Evolutionary conservation across 2,113 vertebrate genomes (phyloP), one percentile per base, ranked within the genome.

Genomic region (Hyaena hyaena): DNA sequence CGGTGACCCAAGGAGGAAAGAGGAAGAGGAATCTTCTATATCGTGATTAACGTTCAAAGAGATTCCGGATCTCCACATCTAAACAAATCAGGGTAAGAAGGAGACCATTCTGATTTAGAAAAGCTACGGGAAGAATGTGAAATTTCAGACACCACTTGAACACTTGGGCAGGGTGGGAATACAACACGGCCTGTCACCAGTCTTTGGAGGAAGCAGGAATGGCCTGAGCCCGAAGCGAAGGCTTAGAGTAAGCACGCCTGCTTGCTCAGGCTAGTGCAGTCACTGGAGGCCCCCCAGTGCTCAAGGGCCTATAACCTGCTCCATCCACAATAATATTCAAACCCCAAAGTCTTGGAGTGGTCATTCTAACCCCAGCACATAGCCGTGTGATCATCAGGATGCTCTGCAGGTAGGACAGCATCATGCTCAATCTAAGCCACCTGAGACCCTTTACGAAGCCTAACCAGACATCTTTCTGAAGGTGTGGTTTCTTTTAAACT

Each of bases 401-500:
- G 73, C 45, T 79, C 53, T 71, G 77, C 10, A 68, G 53, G 58
- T 4, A 26, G 4, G 53, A 66, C 0, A 39, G 19, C 7, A 68
- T 71, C 65, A 12, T 48, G 35, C 61, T 53, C 43, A 33, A 43
- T 45, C 43, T 76, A 92, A 69, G 23, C 80, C 9, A 53, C 26
- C 35, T 7, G 45, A 4, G 33, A 14, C 26, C 95, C 45, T 80
- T 79, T 65, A 68, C 33, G 69, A 93, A 96, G 50, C 9, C 81
- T 96, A 93, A 74, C 26, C 24, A 95, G 96, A 0, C 5, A 6
- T 11, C 93, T 87, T 71, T 68, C 74, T 55, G 45, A 80, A 68
- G 24, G 28, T 55, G 16, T 84, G 65, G 33, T 5, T 93, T 69
- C 68, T 93, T 88, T 50, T 90, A 73, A 97, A 97, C 33, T 68